Conservation (phyloP, 2,797 vertebrate genomes). For the Chaetophractus vellerosus region DNA sequence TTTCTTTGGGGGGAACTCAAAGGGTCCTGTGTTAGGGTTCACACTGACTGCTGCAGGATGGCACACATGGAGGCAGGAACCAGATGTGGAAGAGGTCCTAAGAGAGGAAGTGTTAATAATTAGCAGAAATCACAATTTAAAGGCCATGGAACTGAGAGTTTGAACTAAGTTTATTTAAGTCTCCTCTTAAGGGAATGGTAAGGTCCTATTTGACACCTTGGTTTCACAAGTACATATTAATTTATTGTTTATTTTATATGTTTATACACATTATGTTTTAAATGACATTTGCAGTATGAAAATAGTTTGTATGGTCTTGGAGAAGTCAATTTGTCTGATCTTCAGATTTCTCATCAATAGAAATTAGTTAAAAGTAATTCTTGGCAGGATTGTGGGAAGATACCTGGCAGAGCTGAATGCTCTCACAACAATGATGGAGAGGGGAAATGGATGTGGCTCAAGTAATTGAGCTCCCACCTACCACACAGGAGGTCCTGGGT, state of each 20-base stretch:
- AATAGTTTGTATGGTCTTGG: neutral
- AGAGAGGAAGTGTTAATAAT: neutral
- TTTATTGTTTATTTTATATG: neutral
- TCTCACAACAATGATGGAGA: too few species aligned
- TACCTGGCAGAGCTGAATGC: too few species aligned
- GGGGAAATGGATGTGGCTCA: too few species aligned
- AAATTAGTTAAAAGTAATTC: neutral
- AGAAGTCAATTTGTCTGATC: too few species aligned
- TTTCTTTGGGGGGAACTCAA: neutral
- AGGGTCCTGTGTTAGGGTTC: neutral
- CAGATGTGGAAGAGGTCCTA: neutral
- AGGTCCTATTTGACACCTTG: neutral
- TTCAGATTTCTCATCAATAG: constrained; percentile 38
- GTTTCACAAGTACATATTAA: neutral
- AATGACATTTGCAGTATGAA: neutral
- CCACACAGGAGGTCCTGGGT: too few species aligned
- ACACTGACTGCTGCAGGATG: neutral
- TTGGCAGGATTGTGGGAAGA: too few species aligned
- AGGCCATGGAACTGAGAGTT: neutral
- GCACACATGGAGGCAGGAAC: neutral
- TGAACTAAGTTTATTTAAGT: neutral
- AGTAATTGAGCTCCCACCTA: too few species aligned
- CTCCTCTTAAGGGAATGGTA: neutral
- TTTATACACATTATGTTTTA: neutral
- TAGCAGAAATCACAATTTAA: neutral